Conservation (phyloP, 2,797 vertebrate genomes). For the Hafferia zeledoni region DNA sequence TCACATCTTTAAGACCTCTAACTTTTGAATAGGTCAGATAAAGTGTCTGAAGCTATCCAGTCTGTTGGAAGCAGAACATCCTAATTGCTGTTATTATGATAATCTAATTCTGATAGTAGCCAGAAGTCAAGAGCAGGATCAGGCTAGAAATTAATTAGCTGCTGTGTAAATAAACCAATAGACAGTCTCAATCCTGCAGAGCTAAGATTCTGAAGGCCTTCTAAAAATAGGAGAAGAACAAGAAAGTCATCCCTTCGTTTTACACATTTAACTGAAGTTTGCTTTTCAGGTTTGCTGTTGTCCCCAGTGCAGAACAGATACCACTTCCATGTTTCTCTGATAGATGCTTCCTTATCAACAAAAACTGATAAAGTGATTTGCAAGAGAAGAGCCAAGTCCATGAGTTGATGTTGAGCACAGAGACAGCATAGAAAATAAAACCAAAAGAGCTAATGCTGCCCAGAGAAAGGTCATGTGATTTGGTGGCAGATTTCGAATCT, state of each 20-base stretch:
- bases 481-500: slow-evolving; percentile 1
- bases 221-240: not conserved
- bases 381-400: not conserved
- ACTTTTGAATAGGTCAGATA: slow-evolving; percentile 10
- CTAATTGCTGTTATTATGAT: slow-evolving; percentile 11
- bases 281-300: not conserved
- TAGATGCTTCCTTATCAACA: not conserved
- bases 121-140: slow-evolving; percentile 1
- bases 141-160: not conserved
- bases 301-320: not conserved
- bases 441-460: not conserved
- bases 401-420: not conserved
- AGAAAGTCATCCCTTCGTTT: not conserved
- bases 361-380: not conserved
- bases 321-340: not conserved
- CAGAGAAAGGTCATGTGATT: not conserved
- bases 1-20: not conserved
- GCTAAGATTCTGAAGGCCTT: not conserved
- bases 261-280: not conserved
- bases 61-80: not conserved
- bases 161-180: not conserved
- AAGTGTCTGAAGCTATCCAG: not conserved
- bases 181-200: not conserved
- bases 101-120: slow-evolving; percentile 19
- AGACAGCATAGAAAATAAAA: not conserved